Evolutionary conservation across 2,113 vertebrate species (phyloP).

Genomic region (Ageneiosus marmoratus): DNA sequence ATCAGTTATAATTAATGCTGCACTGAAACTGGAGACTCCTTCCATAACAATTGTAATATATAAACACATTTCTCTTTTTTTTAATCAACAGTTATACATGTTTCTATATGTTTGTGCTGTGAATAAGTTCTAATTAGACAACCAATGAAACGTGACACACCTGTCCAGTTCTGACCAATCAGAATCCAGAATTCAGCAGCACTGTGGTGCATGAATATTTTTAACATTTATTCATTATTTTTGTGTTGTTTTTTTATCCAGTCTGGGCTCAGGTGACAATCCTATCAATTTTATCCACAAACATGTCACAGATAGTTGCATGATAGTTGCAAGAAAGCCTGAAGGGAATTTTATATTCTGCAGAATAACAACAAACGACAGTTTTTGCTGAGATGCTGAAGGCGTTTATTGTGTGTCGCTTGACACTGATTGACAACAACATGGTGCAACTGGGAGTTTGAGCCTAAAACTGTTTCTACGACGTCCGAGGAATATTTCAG

Average conservation of each 20-base stretch:
- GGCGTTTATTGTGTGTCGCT: constrained; percentile 27
- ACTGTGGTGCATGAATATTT: background rate
- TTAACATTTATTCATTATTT: background rate
- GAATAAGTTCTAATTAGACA: no score
- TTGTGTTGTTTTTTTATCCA: background rate
- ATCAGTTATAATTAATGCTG: background rate
- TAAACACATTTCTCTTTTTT: background rate
- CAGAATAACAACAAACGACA: constrained; percentile 26
- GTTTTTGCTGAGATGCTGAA: constrained; percentile 16
- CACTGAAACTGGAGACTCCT: background rate
- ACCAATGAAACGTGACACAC: background rate
- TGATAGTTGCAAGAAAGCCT: constrained; percentile 3
- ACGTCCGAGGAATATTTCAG: constrained; percentile 38
- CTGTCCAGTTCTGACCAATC: background rate
- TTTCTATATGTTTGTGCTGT: background rate
- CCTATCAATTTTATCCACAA: background rate
- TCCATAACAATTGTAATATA: background rate
- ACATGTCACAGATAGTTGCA: constrained; percentile 33
- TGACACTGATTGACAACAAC: constrained; percentile 68
- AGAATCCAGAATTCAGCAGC: background rate
- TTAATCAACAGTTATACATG: background rate
- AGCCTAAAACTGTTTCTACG: constrained; percentile 64
- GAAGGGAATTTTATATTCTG: constrained; percentile 30
- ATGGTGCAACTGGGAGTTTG: constrained; percentile 63
- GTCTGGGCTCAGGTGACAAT: constrained; percentile 18